phyloP scores from a whole-genome alignment of 2,797 vertebrate species.

The Anomalospiza imberbis region DNA sequence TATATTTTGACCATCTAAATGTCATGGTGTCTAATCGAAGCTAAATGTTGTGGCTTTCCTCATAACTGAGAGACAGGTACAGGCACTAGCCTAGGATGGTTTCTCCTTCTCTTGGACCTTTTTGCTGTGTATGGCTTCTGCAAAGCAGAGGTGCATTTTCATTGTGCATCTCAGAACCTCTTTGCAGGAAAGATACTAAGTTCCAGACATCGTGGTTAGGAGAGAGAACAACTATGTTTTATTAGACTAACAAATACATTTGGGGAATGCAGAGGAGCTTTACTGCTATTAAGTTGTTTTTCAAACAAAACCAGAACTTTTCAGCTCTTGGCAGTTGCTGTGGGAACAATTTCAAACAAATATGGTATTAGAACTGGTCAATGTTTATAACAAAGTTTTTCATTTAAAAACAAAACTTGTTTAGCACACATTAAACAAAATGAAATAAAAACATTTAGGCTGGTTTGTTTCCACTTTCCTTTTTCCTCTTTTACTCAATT shows the following conservation, averaged over 20 bases:
- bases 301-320: not conserved
- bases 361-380: not conserved
- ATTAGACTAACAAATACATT: not conserved
- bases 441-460: not conserved
- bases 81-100: not conserved
- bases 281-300: not conserved
- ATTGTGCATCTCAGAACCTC: not conserved
- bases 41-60: not conserved
- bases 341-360: not conserved
- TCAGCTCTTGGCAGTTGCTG: not conserved
- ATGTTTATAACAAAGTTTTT: not conserved
- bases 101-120: not conserved
- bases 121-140: not conserved
- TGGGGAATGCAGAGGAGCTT: not conserved
- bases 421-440: not conserved
- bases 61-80: not conserved
- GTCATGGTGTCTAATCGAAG: not conserved
- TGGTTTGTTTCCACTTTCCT: not conserved
- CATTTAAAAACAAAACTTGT: not conserved
- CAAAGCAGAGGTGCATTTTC: not conserved
- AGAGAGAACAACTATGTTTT: not conserved
- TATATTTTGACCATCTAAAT: conserved; percentile 8
- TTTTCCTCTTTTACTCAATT: not conserved
- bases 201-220: not conserved
- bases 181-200: not conserved